Percentiles rank a stretch among this genome's conserved stretches.
phyloP scores from a whole-genome alignment of 2,888 invertebrate species.

The Lasioglossum morio region DNA sequence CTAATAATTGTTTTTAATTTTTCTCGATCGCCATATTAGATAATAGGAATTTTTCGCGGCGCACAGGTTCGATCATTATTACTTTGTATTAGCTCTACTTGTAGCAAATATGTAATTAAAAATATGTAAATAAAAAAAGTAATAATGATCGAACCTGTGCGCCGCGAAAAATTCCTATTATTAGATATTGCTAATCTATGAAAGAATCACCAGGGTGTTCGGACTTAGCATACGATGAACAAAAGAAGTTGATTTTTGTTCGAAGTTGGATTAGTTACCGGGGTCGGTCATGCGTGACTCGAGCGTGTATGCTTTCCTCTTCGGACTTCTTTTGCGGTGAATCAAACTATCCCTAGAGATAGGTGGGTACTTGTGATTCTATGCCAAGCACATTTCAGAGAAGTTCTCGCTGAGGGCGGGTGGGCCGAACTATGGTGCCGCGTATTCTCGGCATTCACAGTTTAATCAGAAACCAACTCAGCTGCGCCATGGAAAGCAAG shows the following conservation, averaged over 20 bases:
- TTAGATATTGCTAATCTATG: background rate
- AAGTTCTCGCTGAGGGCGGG: constrained; percentile 65
- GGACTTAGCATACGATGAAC: constrained; percentile 16
- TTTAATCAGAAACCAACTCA: constrained; percentile 81
- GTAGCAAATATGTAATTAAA: no score
- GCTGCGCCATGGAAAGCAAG: constrained; percentile 68
- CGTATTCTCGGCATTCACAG: constrained; percentile 78
- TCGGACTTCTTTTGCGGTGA: constrained; percentile 60
- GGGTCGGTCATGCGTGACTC: constrained; percentile 31
- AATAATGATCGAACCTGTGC: no score
- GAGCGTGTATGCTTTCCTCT: constrained; percentile 37
- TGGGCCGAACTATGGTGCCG: constrained; percentile 67
- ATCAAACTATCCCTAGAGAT: constrained; percentile 68
- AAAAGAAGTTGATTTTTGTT: constrained; percentile 56
- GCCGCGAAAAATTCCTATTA: no score
- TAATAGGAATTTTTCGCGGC: no score
- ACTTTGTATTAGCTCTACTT: no score
- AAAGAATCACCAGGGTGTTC: background rate
- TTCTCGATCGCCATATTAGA: no score
- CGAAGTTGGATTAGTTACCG: constrained; percentile 54
- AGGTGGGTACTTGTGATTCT: constrained; percentile 75
- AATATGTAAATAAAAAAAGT: no score
- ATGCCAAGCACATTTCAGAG: constrained; percentile 61
- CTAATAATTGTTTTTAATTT: no score
- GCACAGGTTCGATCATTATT: no score